Base-by-base conservation (phyloP, 2,888 invertebrate species). In the Pseudeuparius sepicola region DNA sequence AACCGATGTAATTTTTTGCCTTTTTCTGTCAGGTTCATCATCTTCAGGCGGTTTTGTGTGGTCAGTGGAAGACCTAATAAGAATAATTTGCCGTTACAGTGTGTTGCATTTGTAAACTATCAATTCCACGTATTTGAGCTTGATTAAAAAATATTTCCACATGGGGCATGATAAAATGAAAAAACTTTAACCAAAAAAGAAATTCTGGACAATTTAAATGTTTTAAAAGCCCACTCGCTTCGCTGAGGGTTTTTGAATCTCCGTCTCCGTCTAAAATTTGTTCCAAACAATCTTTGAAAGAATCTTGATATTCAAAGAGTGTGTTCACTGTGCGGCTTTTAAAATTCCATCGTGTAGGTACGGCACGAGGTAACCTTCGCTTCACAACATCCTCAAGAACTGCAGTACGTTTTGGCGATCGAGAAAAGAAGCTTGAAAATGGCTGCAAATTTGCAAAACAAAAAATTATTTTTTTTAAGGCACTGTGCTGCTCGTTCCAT, bases 401-500 rank as follows among this genome's bases (percentile, higher is more conserved):
- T 24, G 34, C 36, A 13, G 28, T 42, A 24, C 39, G 39, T 28
- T 41, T 31, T 2, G n/a, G n/a, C n/a, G n/a, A n/a, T n/a, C n/a
- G n/a, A n/a, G n/a, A n/a, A n/a, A n/a, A n/a, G n/a, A n/a, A n/a
- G n/a, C n/a, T n/a, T n/a, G n/a, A n/a, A n/a, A n/a, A n/a, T n/a
- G n/a, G n/a, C n/a, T n/a, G n/a, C 11, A 49, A 12, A 38, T 44
- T 42, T 3, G 37, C 33, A 38, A 49, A 50, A 45, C n/a, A 51
- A 51, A 26, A 46, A 28, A 29, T 37, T 24, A 2, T 44, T 36
- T 5, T 31, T 23, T 26, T 14, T 35, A 34, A 45, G 31, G 23
- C 13, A 5, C 4, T 25, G 25, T 4, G 42, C 31, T 23, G 40
- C 43, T 29, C 39, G 18, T 32, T 41, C 15, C 17, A 46, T 36